Conservation (phyloP, 2,797 vertebrate species). For the Hybognathus amarus region DNA sequence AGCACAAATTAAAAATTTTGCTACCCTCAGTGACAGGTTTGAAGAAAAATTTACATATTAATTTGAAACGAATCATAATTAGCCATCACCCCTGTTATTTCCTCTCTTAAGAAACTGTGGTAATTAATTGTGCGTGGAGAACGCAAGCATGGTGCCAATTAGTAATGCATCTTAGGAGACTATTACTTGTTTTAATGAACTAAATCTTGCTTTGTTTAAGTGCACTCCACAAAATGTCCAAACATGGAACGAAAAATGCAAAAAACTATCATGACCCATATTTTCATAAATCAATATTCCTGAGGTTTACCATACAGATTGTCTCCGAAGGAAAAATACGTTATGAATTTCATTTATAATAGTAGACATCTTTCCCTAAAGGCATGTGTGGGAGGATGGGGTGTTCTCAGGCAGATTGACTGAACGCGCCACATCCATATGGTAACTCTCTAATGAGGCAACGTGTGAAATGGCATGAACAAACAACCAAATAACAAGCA, state of each 20-base stretch:
- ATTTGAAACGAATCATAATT: constrained; percentile 24
- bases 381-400: constrained; percentile 46
- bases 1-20: neutral
- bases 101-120: constrained; percentile 20
- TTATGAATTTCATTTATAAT: constrained; percentile 20
- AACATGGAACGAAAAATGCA: neutral
- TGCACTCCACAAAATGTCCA: neutral
- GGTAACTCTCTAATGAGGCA: constrained; percentile 63
- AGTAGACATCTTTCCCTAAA: constrained; percentile 24
- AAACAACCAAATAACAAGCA: constrained; percentile 60
- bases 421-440: constrained; percentile 69
- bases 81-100: constrained; percentile 32
- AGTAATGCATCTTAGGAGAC: constrained; percentile 6
- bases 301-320: neutral
- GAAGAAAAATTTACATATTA: constrained; percentile 22
- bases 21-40: neutral
- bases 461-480: constrained; percentile 71
- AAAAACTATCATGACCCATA: constrained; percentile 6
- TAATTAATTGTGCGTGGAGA: constrained; percentile 17
- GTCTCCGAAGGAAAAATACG: neutral
- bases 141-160: neutral
- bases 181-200: constrained; percentile 9
- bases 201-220: neutral
- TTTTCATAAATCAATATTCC: constrained; percentile 25
- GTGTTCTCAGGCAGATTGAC: constrained; percentile 63